phyloP scores from a whole-genome alignment of 2,113 vertebrate genomes.

The Prunella fulvescens region DNA sequence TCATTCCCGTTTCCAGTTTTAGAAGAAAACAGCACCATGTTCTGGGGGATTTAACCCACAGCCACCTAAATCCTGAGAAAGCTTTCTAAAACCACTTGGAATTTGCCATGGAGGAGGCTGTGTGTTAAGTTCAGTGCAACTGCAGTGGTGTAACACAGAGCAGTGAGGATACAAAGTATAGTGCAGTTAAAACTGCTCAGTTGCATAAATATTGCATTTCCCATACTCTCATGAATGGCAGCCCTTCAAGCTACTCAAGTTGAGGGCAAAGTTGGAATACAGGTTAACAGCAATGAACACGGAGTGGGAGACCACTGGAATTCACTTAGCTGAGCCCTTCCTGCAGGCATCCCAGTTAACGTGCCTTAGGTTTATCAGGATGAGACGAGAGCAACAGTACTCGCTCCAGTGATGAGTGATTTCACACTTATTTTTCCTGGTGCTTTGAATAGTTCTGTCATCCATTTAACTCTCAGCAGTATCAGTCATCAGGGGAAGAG shows the following conservation, averaged over 20 bases:
- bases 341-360: background rate
- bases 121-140: background rate
- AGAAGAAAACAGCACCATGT: background rate
- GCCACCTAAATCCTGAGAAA: background rate
- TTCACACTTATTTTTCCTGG: background rate
- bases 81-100: background rate
- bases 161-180: background rate
- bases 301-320: background rate
- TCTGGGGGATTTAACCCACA: background rate
- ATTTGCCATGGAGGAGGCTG: background rate
- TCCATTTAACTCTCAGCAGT: background rate
- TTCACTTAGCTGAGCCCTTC: background rate
- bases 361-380: background rate
- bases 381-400: background rate
- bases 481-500: background rate
- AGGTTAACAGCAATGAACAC: background rate
- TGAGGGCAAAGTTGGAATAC: background rate
- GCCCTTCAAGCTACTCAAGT: background rate
- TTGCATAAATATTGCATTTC: background rate
- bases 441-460: background rate
- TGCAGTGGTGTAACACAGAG: rapidly evolving
- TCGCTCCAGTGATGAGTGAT: background rate
- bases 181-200: background rate
- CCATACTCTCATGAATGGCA: background rate
- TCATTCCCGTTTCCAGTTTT: background rate